Evolutionary conservation across 2,797 vertebrate genomes (phyloP).

Genomic region (Alca torda): DNA sequence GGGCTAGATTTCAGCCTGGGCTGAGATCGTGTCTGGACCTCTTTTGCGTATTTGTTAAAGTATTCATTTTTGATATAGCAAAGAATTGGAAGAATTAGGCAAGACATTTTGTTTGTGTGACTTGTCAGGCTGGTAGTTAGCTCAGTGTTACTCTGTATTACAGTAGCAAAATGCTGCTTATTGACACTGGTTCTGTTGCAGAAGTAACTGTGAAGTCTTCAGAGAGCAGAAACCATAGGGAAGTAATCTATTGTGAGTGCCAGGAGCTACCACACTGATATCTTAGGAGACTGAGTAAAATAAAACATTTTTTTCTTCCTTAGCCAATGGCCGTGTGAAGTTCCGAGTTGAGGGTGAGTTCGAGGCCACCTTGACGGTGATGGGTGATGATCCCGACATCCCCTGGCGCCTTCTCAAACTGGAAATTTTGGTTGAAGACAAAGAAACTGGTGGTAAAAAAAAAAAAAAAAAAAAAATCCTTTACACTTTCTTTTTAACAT

Average conservation of each 20-base stretch:
- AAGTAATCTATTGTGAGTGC: background rate
- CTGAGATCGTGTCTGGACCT: background rate
- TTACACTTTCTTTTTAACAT: background rate
- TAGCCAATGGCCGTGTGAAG: conserved; percentile 97
- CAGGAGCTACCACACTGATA: background rate
- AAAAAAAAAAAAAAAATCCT: background rate
- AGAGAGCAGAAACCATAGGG: background rate
- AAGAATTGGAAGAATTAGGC: background rate
- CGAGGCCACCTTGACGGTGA: conserved; percentile 97
- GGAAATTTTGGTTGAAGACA: conserved; percentile 97
- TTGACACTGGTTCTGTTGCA: background rate
- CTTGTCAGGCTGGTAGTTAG: background rate
- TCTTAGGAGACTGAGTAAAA: background rate
- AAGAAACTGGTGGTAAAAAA: conserved; percentile 94
- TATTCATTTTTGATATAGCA: background rate
- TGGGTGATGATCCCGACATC: conserved; percentile 98
- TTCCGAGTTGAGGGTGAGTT: conserved; percentile 99
- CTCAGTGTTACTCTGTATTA: background rate
- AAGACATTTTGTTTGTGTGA: background rate
- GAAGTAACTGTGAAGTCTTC: background rate
- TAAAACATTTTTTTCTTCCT: background rate
- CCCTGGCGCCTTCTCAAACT: conserved; percentile 97
- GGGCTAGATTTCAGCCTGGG: background rate
- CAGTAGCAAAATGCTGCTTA: background rate
- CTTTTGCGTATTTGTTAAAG: background rate